Evolutionary conservation across 2,797 vertebrate species (phyloP).

Genomic region (Chaetodon trifasciatus): DNA sequence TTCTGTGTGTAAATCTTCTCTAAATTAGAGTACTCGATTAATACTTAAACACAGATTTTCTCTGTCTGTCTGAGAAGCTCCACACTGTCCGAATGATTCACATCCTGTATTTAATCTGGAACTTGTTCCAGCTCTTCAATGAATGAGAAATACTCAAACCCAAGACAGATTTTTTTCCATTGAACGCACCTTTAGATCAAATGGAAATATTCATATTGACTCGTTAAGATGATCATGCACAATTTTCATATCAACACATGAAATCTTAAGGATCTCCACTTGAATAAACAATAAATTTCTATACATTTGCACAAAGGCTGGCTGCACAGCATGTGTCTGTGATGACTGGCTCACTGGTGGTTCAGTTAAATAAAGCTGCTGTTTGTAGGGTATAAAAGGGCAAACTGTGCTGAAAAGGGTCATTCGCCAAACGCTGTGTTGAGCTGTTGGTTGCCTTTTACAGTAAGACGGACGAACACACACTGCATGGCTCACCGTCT

Average conservation of each 20-base stretch:
- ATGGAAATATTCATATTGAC: not conserved
- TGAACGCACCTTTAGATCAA: not conserved
- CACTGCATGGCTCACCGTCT: constrained; percentile 87
- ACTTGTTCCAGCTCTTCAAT: not conserved
- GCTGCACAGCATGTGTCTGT: constrained; percentile 1
- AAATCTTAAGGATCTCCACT: not conserved
- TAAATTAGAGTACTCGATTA: too few species aligned
- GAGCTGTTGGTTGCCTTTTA: not conserved
- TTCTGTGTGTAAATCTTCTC: too few species aligned
- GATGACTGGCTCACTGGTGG: not conserved
- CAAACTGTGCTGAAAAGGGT: not conserved
- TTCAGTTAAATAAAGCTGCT: not conserved
- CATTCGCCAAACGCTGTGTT: not conserved
- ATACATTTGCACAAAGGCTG: not conserved
- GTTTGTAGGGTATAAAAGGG: not conserved
- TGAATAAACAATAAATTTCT: not conserved
- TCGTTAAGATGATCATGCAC: not conserved
- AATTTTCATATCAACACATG: not conserved
- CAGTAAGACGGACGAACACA: not conserved
- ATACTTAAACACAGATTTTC: too few species aligned
- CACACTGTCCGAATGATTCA: too few species aligned
- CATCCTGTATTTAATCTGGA: not conserved
- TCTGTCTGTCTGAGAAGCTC: too few species aligned
- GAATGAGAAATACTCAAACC: not conserved
- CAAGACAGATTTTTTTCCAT: not conserved